These are phyloP conservation scores for Phymatocera aterrima DNA, from an alignment of 2,888 invertebrate genomes.

Conservation along the genomic window DNA sequence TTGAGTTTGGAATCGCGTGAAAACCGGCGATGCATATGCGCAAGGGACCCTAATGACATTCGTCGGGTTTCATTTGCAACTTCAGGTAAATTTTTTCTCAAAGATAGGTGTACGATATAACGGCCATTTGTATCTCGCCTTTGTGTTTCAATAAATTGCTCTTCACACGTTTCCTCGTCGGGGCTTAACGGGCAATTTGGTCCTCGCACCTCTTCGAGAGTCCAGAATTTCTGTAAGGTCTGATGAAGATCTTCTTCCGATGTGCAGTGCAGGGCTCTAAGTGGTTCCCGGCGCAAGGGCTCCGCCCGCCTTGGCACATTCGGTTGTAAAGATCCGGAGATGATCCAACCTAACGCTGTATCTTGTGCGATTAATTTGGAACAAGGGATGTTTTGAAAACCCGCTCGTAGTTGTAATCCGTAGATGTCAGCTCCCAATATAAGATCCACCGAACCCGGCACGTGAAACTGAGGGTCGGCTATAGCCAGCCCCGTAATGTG, in stretches of 20 bases:
- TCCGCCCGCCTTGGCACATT: slow-evolving; percentile 34
- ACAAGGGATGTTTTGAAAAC: slow-evolving; percentile 16
- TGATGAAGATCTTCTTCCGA: slow-evolving; percentile 8
- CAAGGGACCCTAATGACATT: not conserved
- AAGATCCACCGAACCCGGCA: slow-evolving; percentile 32
- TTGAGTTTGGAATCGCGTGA: not conserved
- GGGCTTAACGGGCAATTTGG: slow-evolving; percentile 1
- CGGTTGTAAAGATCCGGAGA: slow-evolving; percentile 39
- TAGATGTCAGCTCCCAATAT: slow-evolving; percentile 50
- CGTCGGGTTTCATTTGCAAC: not conserved
- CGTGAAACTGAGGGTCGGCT: slow-evolving; percentile 43
- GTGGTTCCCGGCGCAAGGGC: not conserved
- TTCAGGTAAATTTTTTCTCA: not conserved
- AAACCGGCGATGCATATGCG: not conserved
- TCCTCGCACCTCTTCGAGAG: slow-evolving; percentile 35
- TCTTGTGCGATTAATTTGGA: slow-evolving; percentile 47
- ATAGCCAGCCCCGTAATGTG: not conserved
- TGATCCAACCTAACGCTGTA: slow-evolving; percentile 49
- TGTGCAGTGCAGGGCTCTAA: not conserved
- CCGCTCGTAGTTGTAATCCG: slow-evolving; percentile 43
- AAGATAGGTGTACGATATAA: slow-evolving; percentile 17
- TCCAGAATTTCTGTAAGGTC: slow-evolving; percentile 37
- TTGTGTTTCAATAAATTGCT: slow-evolving; percentile 13
- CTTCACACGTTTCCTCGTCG: slow-evolving; percentile 40
- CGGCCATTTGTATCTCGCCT: not conserved